phyloP scores from a whole-genome alignment of 2,797 vertebrate genomes.

The Clamator glandarius region DNA sequence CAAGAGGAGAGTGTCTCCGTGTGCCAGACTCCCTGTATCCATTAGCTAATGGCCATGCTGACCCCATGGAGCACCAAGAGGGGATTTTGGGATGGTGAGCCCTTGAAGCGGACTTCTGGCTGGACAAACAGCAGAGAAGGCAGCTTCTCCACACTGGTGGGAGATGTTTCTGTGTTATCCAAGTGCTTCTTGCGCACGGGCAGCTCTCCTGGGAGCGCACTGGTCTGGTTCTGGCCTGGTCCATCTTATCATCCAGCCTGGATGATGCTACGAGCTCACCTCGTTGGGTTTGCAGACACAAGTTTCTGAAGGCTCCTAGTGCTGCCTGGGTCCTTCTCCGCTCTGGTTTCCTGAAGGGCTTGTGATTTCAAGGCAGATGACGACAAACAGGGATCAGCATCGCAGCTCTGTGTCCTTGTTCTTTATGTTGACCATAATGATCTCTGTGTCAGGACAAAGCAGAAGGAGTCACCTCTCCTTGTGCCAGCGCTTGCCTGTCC shows the following conservation, averaged over 20 bases:
- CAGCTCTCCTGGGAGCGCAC: not conserved
- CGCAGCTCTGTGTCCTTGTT: fast-evolving
- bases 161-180: not conserved
- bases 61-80: too few species aligned
- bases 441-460: not conserved
- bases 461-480: not conserved
- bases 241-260: not conserved
- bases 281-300: not conserved
- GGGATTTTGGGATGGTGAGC: too few species aligned
- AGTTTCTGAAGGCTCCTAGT: not conserved
- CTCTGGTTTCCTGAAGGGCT: not conserved
- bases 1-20: too few species aligned
- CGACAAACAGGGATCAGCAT: not conserved
- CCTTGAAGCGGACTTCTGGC: too few species aligned
- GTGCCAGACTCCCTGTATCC: too few species aligned
- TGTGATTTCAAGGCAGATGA: fast-evolving
- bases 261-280: fast-evolving
- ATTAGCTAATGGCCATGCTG: too few species aligned
- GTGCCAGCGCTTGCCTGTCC: not conserved
- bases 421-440: fast-evolving
- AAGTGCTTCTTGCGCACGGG: not conserved
- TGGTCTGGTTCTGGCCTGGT: too few species aligned
- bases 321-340: not conserved
- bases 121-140: not conserved
- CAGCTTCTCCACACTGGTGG: not conserved